These are phyloP conservation scores for Meandrusa payeni DNA, from an alignment of 2,888 invertebrate genomes.

Conservation along the genomic window DNA sequence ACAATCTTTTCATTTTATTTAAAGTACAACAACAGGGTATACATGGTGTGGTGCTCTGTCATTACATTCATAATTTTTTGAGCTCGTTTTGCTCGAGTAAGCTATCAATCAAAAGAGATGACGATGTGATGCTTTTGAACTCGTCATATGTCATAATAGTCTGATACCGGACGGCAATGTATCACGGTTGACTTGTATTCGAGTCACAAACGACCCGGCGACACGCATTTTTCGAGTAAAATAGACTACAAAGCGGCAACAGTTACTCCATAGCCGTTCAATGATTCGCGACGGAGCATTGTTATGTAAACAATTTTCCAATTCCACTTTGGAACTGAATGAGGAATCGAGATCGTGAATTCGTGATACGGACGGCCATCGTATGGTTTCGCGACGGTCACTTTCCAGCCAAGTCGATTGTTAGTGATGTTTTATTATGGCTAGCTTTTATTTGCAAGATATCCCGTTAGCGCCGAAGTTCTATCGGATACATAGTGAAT, in stretches of 20 bases:
- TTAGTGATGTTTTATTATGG: conserved; percentile 7
- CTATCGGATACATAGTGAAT: no score
- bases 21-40: no score
- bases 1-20: no score
- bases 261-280: conserved; percentile 46
- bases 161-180: conserved; percentile 30
- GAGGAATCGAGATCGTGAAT: conserved; percentile 39
- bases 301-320: conserved; percentile 52
- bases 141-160: conserved; percentile 26
- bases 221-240: conserved; percentile 42
- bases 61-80: no score
- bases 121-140: no score
- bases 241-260: conserved; percentile 37
- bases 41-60: no score
- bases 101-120: no score
- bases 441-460: no score
- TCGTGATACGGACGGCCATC: conserved; percentile 32
- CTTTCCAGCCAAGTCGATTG: conserved; percentile 23
- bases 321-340: conserved; percentile 36
- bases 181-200: conserved; percentile 30
- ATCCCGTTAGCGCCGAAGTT: no score
- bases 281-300: conserved; percentile 45
- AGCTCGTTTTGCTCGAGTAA: no score
- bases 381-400: conserved; percentile 18
- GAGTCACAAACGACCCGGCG: conserved; percentile 36